These are phyloP conservation scores for Cheilosia scutellata DNA, from an alignment of 2,888 invertebrate species.

Conservation along the genomic window DNA sequence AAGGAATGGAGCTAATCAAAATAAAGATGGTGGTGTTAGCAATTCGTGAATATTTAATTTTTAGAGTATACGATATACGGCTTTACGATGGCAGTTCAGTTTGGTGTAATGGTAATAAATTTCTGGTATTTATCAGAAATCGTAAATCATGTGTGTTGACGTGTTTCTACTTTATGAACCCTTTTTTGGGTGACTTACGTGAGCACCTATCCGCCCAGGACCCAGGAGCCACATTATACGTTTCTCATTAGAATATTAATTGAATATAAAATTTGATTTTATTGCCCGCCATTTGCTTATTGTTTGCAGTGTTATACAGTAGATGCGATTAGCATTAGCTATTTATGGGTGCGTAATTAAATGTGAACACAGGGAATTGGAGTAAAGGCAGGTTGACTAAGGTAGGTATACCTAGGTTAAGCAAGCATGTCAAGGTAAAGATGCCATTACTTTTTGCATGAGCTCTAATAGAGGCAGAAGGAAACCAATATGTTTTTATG, in stretches of 20 bases:
- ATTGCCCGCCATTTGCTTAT: conserved; percentile 63
- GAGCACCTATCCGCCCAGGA: neutral
- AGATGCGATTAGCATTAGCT: conserved; percentile 1
- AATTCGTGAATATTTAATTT: conserved; percentile 61
- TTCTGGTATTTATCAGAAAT: conserved; percentile 53
- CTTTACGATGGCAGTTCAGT: conserved; percentile 53
- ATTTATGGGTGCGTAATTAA: conserved; percentile 58
- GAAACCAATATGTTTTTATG: too few relatives aligned
- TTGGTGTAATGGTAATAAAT: conserved; percentile 64
- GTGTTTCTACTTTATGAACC: conserved; percentile 52
- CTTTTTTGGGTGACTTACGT: conserved; percentile 41
- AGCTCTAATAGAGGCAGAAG: too few relatives aligned
- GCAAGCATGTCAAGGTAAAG: too few relatives aligned
- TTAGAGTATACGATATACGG: conserved; percentile 9
- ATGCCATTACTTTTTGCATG: too few relatives aligned
- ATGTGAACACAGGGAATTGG: conserved; percentile 7
- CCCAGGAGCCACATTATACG: conserved; percentile 27
- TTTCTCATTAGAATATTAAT: conserved; percentile 70
- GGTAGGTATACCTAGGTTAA: neutral
- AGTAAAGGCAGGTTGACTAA: neutral
- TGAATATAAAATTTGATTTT: conserved; percentile 72
- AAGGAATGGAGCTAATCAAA: conserved; percentile 58
- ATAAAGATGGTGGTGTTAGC: neutral
- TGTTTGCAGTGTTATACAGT: conserved; percentile 34
- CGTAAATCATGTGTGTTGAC: conserved; percentile 68